Evolutionary conservation across 2,797 vertebrate species (phyloP).

Genomic region (Lerista edwardsae): DNA sequence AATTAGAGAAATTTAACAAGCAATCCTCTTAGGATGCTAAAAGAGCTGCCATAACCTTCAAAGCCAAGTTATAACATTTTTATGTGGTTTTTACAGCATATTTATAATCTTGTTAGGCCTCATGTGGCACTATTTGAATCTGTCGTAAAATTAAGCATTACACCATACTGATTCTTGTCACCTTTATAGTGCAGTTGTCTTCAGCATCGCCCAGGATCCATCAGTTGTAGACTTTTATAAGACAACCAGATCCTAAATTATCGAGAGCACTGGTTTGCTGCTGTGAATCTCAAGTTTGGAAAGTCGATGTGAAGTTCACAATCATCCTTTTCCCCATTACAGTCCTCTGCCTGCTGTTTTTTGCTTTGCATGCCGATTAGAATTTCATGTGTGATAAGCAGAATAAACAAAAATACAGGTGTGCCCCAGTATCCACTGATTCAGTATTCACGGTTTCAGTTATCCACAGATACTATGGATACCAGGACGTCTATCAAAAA

Average conservation of each 20-base stretch:
- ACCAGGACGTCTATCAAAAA: too few relatives aligned
- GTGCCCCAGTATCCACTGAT: too few relatives aligned
- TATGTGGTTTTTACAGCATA: constrained; percentile 29
- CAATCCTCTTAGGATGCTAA: neutral
- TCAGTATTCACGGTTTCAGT: too few relatives aligned
- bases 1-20: constrained; percentile 25
- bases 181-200: neutral
- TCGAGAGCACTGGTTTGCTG: neutral
- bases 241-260: constrained; percentile 6
- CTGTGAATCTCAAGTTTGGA: neutral
- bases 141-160: constrained; percentile 28
- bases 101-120: constrained; percentile 17
- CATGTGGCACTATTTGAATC: constrained; percentile 12
- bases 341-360: neutral
- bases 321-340: neutral
- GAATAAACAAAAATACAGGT: too few relatives aligned
- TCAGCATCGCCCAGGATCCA: neutral
- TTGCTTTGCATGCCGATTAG: too few relatives aligned
- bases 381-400: too few relatives aligned
- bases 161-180: constrained; percentile 28
- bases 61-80: constrained; percentile 25
- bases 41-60: constrained; percentile 26
- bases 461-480: too few relatives aligned
- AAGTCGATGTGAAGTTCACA: neutral
- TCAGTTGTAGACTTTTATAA: constrained; percentile 27